These are phyloP conservation scores for Drosophila suzukii DNA, from an alignment of 1,140 invertebrate species.

Conservation along the genomic window DNA sequence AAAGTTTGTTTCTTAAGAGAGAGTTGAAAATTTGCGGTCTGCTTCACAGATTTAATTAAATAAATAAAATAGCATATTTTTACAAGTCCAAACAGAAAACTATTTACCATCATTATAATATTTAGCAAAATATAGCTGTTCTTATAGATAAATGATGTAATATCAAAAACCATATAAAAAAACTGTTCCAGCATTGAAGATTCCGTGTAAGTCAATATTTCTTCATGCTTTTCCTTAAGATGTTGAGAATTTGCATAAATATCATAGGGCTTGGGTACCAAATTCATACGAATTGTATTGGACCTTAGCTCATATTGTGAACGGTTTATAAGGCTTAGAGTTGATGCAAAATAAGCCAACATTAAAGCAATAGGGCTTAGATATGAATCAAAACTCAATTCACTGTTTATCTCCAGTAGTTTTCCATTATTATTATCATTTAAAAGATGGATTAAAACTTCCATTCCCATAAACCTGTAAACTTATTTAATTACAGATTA, in stretches of 20 bases:
- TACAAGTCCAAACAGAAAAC: not conserved
- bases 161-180: constrained; percentile 87
- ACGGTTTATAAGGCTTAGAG: constrained; percentile 88
- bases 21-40: too few species aligned
- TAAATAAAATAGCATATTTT: too few species aligned
- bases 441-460: constrained; percentile 85
- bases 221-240: not conserved
- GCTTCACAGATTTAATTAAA: too few species aligned
- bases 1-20: too few species aligned
- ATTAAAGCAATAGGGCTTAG: constrained; percentile 90
- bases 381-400: constrained; percentile 88
- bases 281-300: constrained; percentile 28
- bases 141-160: constrained; percentile 89
- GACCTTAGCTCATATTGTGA: constrained; percentile 85
- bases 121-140: constrained; percentile 94
- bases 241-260: not conserved
- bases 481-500: constrained; percentile 10
- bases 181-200: constrained; percentile 87
- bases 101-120: constrained; percentile 95
- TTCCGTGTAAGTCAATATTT: constrained; percentile 8
- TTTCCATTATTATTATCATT: constrained; percentile 87
- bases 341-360: constrained; percentile 89
- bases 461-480: constrained; percentile 88
- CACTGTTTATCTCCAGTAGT: constrained; percentile 58
- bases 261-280: constrained; percentile 11